Evolutionary conservation across 2,888 invertebrate species (phyloP), one percentile per base, ranked within the genome.

Genomic region (Falcaria lacertinaria): DNA sequence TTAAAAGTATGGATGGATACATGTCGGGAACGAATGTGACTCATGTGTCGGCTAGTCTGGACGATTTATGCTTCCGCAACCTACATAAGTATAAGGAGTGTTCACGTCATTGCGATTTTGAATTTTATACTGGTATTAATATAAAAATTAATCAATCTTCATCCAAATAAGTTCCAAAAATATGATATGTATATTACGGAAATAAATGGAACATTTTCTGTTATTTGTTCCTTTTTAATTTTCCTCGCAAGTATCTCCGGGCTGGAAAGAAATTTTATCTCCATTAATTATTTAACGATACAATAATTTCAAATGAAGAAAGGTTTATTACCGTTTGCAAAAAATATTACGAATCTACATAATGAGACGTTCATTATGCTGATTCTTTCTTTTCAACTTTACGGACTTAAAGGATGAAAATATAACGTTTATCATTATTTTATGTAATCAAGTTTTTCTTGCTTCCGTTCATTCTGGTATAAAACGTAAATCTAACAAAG

Each of bases 1-100:
- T 88, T 86, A 85, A 83, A 84, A 80, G 72, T 84, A 82, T 80
- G 74, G 80, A 86, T 80, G 77, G 80, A 69, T 70, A 72, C 77
- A 72, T 76, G 78, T 67, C 62, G 65, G 58, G 68, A 66, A 83
- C 74, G 72, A 75, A 82, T 80, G 70, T 47, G 57, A 52, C 66
- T 68, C 67, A 69, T 72, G 61, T 52, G 54, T 48, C 52, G 60
- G 60, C 66, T 64, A 61, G 57, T 60, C 51, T 62, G 52, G 58
- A 57, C 65, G 62, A 68, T 80, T 75, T 72, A 65, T 76, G 65
- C 60, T 61, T 57, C 54, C 47, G 54, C 63, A 53, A 63, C 50
- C 57, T 51, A 50, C 50, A 45, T 57, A n/a, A n/a, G 48, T 33
- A 43, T 72, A 77, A 65, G 69, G 75, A 67, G 17, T 64, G 74